Base-by-base conservation (phyloP, 2,888 invertebrate species). In the Petrolisthes cinctipes region DNA sequence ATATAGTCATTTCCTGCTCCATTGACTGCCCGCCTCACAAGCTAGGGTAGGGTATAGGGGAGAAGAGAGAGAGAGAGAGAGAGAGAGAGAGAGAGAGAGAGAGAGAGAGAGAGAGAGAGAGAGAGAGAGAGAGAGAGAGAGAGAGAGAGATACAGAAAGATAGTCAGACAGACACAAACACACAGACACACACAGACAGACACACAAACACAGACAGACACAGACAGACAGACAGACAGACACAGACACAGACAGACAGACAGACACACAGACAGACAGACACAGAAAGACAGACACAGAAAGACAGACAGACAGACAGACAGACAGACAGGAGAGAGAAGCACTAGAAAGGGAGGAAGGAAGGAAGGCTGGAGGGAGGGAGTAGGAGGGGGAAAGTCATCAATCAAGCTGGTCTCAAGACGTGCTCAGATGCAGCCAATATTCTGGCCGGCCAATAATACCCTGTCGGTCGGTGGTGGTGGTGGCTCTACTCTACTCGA, bases 1-100 rank as follows among this genome's bases (percentile, higher is more conserved):
- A 84, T 84, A 84, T 79, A 84, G 84, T 84, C 61, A 78, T 78
- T 84, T 84, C 78, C 66, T 84, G 84, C 76, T 66, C 78, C 84
- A 84, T 84, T 84, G 84, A 84, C 51, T 56, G 84, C n/a, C n/a
- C n/a, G 79, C 78, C 78, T 79, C 84, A 83, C 76, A 83, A 76
- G 73, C 73, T 73, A 11, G 73, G 73, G 5, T n/a, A 6, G 76
- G 14, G 73, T 23, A 73, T 73, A 73, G 23, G 73, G 7, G 20
- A 76, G 76, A 76, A 76, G 76, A 76, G 53, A 5, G 4, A 53
- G 37, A 51, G 53, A 76, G 51, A 76, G 76, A 76, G 37, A 37
- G 76, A 76, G 51, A 76, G 76, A 5, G 51, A 76, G 53, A 76
- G 37, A 76, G 53, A 76, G 53, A 76, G 51, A 76, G 51, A 76